phyloP scores from a whole-genome alignment of 2,113 vertebrate species.

The Salvelinus alpinus region DNA sequence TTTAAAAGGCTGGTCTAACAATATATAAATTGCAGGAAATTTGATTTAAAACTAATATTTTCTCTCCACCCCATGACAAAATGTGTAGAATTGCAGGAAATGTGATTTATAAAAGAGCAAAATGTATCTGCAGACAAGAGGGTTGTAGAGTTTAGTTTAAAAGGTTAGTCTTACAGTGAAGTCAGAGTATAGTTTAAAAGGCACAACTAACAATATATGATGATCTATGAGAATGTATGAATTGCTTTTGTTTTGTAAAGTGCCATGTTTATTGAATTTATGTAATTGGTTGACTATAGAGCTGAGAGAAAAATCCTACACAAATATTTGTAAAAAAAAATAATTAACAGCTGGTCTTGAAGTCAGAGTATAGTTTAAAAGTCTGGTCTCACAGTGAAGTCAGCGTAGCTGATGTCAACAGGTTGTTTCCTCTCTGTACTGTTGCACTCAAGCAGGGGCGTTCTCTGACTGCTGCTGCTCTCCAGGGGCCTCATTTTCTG shows the following conservation, averaged over 20 bases:
- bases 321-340: not conserved
- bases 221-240: too few relatives aligned
- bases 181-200: too few relatives aligned
- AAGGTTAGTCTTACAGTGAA: too few relatives aligned
- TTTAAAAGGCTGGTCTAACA: too few relatives aligned
- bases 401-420: conserved; percentile 36
- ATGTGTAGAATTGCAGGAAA: too few relatives aligned
- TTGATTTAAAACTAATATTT: too few relatives aligned
- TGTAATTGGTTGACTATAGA: not conserved
- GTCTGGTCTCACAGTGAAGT: conserved; percentile 52
- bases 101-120: too few relatives aligned
- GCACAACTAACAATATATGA: not conserved
- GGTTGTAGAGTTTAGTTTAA: too few relatives aligned
- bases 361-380: conserved; percentile 1
- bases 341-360: not conserved
- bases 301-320: not conserved
- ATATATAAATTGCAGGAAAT: too few relatives aligned
- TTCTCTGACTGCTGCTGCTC: conserved; percentile 11
- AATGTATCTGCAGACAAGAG: too few relatives aligned
- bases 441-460: conserved; percentile 52
- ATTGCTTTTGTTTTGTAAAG: too few relatives aligned
- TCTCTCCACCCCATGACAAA: too few relatives aligned
- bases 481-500: not conserved
- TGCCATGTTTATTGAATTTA: not conserved
- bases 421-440: conserved; percentile 32